Conservation (phyloP, 2,888 invertebrate genomes). For the Barypeithes pellucidus region DNA sequence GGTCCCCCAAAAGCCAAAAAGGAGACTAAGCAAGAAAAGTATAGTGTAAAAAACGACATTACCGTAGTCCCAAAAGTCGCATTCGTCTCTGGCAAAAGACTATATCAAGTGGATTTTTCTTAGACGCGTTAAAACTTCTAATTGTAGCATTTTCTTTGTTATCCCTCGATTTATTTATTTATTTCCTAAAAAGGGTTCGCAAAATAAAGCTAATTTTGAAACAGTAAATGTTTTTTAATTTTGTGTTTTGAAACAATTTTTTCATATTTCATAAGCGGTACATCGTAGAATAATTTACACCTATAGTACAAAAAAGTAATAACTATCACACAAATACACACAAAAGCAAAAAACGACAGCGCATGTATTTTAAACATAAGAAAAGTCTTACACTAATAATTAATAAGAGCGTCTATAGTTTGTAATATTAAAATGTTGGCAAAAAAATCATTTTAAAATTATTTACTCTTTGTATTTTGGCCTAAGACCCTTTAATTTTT, state of each 20-base stretch:
- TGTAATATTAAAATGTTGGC: background rate
- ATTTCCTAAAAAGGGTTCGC: conserved; percentile 2
- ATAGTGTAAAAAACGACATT: conserved; percentile 59
- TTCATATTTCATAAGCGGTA: conserved; percentile 67
- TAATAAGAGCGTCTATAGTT: conserved; percentile 32
- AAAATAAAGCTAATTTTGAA: conserved; percentile 53
- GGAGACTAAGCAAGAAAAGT: conserved; percentile 62
- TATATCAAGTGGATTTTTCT: conserved; percentile 72
- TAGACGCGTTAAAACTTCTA: conserved; percentile 23
- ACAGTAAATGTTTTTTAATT: conserved; percentile 60
- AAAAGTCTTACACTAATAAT: conserved; percentile 47
- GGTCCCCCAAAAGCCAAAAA: conserved; percentile 72
- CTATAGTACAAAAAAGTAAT: conserved; percentile 78
- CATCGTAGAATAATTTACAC: conserved; percentile 72
- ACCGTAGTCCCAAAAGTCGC: conserved; percentile 71
- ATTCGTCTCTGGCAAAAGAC: conserved; percentile 72
- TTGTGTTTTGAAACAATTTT: conserved; percentile 57
- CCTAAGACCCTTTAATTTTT: too few relatives aligned
- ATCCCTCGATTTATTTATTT: background rate
- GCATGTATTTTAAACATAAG: conserved; percentile 49
- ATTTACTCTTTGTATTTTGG: too few relatives aligned
- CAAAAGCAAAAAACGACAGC: conserved; percentile 60
- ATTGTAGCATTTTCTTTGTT: conserved; percentile 5
- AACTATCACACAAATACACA: conserved; percentile 71
- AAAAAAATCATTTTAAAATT: background rate